Conservation (phyloP, 2,797 vertebrate species). For the Eremophila alpestris region DNA sequence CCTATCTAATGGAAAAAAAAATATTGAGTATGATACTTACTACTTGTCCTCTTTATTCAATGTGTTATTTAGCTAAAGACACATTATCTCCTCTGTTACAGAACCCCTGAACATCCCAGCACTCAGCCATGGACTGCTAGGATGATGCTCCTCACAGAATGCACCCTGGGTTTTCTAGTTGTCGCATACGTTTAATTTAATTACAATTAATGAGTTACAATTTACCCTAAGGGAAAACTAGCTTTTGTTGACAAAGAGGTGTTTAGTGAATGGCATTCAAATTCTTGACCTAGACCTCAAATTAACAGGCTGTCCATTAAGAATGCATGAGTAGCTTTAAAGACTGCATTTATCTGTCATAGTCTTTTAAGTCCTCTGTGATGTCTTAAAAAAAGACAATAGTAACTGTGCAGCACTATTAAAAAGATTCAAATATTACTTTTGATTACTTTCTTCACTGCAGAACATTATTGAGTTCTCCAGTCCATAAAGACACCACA, state of each 20-base stretch:
- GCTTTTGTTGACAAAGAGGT: slow-evolving; percentile 77
- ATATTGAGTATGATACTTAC: background rate
- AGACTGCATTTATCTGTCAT: slow-evolving; percentile 73
- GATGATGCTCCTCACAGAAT: slow-evolving; percentile 52
- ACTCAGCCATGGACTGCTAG: slow-evolving; percentile 9
- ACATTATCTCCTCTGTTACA: slow-evolving; percentile 35
- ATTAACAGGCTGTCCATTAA: slow-evolving; percentile 80
- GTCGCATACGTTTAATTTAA: slow-evolving; percentile 80
- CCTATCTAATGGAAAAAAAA: background rate
- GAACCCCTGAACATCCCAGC: slow-evolving; percentile 33
- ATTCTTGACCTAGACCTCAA: slow-evolving; percentile 82
- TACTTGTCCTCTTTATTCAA: background rate
- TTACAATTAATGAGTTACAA: slow-evolving; percentile 82
- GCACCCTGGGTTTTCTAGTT: slow-evolving; percentile 71
- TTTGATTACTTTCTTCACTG: slow-evolving; percentile 21
- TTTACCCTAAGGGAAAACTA: slow-evolving; percentile 76
- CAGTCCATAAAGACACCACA: background rate
- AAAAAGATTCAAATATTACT: background rate
- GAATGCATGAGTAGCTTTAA: slow-evolving; percentile 80
- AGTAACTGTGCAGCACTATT: background rate
- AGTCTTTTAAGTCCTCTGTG: slow-evolving; percentile 61
- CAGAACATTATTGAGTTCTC: background rate
- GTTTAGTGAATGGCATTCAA: slow-evolving; percentile 78
- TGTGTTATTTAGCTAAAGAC: background rate
- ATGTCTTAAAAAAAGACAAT: slow-evolving; percentile 64